These are phyloP conservation scores for Lithophane semibrunnea DNA, from an alignment of 2,888 invertebrate species.

Conservation along the genomic window DNA sequence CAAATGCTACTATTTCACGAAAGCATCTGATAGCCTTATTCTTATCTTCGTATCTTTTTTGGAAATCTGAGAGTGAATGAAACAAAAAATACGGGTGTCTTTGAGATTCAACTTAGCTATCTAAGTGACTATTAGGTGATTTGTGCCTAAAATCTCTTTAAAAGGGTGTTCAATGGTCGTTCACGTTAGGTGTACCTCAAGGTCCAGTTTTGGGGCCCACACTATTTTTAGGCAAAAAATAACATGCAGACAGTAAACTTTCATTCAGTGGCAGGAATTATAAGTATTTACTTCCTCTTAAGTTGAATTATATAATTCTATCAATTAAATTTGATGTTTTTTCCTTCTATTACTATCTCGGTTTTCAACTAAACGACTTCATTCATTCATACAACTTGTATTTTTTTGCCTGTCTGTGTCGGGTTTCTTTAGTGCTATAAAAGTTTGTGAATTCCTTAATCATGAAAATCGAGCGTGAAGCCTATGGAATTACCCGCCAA, in stretches of 20 bases:
- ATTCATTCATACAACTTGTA: constrained; percentile 20
- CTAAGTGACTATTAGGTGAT: not conserved
- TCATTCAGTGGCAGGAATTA: constrained; percentile 4
- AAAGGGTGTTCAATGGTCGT: not conserved
- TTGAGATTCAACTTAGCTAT: not conserved
- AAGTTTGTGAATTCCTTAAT: constrained; percentile 22
- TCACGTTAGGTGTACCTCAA: not conserved
- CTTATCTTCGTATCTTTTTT: constrained; percentile 39
- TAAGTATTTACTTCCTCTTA: not conserved
- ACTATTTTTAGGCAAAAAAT: not conserved
- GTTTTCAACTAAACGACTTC: constrained; percentile 1
- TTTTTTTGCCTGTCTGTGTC: not conserved
- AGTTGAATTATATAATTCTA: not conserved
- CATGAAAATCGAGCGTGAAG: constrained; percentile 39
- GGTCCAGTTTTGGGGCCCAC: constrained; percentile 6
- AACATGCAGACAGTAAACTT: not conserved
- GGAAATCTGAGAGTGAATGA: constrained; percentile 26
- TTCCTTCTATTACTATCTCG: constrained; percentile 6
- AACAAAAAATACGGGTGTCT: constrained; percentile 22
- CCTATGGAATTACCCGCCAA: constrained; percentile 55
- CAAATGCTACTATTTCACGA: constrained; percentile 45
- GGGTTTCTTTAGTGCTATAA: constrained; percentile 8
- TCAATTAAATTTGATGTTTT: not conserved
- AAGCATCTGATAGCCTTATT: constrained; percentile 44
- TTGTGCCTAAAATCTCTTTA: not conserved